A percentile compares a stretch with the other conserved stretches of the same genome.
phyloP scores from a whole-genome alignment of 2,888 invertebrate species.

The Pelosia muscerda region DNA sequence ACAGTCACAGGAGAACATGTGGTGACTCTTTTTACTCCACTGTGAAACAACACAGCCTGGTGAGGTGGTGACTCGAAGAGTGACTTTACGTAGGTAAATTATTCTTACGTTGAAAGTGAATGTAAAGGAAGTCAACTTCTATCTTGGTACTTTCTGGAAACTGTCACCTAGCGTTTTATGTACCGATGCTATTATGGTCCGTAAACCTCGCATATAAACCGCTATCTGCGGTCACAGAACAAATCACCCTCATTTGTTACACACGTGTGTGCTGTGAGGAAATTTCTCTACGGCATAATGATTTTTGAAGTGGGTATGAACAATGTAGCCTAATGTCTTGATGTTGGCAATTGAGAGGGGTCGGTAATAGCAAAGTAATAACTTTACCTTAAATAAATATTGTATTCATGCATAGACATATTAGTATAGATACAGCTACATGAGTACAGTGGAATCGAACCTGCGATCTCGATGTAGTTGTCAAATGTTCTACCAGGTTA shows the following conservation, averaged over 20 bases:
- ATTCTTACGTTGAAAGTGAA: constrained; percentile 24
- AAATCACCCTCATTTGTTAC: constrained; percentile 69
- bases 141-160: constrained; percentile 12
- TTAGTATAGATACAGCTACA: too few relatives aligned
- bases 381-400: too few relatives aligned
- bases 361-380: not conserved
- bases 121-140: constrained; percentile 26
- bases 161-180: constrained; percentile 37
- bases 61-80: too few relatives aligned
- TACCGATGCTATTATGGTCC: constrained; percentile 49
- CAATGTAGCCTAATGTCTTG: constrained; percentile 17
- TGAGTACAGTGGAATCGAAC: too few relatives aligned
- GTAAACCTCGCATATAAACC: constrained; percentile 46
- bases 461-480: too few relatives aligned
- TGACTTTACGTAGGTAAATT: not conserved
- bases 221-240: constrained; percentile 60
- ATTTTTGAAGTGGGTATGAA: constrained; percentile 33
- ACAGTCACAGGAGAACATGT: too few relatives aligned
- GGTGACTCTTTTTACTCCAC: too few relatives aligned
- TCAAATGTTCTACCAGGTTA: too few relatives aligned
- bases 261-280: constrained; percentile 53
- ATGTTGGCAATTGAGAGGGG: constrained; percentile 5
- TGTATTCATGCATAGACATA: too few relatives aligned
- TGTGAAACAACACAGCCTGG: too few relatives aligned
- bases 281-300: constrained; percentile 62